phyloP scores from a whole-genome alignment of 2,888 invertebrate genomes.

The Drosophila antonietae region DNA sequence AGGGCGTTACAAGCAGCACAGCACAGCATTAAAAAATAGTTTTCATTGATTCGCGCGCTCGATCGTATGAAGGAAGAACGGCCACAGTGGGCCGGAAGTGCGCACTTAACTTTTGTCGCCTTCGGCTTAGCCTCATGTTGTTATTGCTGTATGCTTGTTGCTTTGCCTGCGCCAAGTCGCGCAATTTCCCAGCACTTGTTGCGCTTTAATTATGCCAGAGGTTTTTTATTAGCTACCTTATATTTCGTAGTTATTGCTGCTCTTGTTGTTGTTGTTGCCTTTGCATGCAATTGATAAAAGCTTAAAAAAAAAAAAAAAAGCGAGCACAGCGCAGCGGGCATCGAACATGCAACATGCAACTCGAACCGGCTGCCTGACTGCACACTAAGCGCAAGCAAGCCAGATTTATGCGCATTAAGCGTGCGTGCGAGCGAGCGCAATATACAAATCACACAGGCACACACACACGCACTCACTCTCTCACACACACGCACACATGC shows the following conservation, averaged over 20 bases:
- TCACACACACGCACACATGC: conserved; percentile 5
- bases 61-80: conserved; percentile 48
- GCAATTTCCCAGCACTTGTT: conserved; percentile 65
- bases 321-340: conserved; percentile 18
- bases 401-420: conserved; percentile 6
- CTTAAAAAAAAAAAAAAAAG: not conserved
- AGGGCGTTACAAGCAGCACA: conserved; percentile 52
- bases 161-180: conserved; percentile 16
- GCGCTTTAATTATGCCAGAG: conserved; percentile 55
- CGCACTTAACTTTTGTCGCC: conserved; percentile 76
- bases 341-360: conserved; percentile 68
- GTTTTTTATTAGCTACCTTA: conserved; percentile 22
- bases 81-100: conserved; percentile 64
- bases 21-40: conserved; percentile 52
- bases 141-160: not conserved
- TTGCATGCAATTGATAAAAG: conserved; percentile 57
- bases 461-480: conserved; percentile 21
- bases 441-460: conserved; percentile 62
- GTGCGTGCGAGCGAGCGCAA: conserved; percentile 58
- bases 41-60: conserved; percentile 44
- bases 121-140: conserved; percentile 22
- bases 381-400: conserved; percentile 28
- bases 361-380: conserved; percentile 40
- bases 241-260: not conserved
- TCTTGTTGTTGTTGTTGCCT: conserved; percentile 14